Conservation (phyloP, 2,113 vertebrate species). For the Anolis carolinensis region DNA sequence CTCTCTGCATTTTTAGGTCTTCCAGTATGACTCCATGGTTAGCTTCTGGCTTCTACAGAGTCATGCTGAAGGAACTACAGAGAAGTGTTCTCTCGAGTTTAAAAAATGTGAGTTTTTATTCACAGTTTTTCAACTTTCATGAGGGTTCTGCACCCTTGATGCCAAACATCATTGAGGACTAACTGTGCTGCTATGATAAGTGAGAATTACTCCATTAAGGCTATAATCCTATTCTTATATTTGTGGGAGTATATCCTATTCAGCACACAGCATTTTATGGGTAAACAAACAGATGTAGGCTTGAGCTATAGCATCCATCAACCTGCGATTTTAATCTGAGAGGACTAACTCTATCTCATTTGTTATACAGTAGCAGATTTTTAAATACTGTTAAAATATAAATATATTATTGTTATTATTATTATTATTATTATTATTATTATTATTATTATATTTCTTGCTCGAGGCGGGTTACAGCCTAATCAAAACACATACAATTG, state of each 20-base stretch:
- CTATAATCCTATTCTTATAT: neutral
- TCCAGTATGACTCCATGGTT: too few relatives aligned
- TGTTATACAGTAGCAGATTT: neutral
- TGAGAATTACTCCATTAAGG: neutral
- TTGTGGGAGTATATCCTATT: neutral
- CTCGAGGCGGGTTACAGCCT: too few relatives aligned
- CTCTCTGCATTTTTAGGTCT: too few relatives aligned
- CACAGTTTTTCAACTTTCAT: too few relatives aligned
- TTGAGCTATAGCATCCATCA: too few relatives aligned
- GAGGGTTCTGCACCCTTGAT: too few relatives aligned
- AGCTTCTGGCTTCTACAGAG: too few relatives aligned
- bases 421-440: neutral
- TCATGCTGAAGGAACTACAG: too few relatives aligned
- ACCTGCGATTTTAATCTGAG: neutral
- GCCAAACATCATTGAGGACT: too few relatives aligned
- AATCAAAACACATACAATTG: too few relatives aligned
- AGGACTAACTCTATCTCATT: neutral
- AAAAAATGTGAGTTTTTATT: too few relatives aligned
- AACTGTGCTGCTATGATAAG: neutral
- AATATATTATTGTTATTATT: neutral
- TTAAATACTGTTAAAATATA: neutral
- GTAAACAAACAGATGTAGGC: neutral
- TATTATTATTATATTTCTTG: neutral
- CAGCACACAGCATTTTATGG: neutral
- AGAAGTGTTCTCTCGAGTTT: too few relatives aligned